Evolutionary conservation across 2,888 invertebrate species (phyloP), one percentile per base, ranked within the genome.

Genomic region (Scaptomyza caliginosa): DNA sequence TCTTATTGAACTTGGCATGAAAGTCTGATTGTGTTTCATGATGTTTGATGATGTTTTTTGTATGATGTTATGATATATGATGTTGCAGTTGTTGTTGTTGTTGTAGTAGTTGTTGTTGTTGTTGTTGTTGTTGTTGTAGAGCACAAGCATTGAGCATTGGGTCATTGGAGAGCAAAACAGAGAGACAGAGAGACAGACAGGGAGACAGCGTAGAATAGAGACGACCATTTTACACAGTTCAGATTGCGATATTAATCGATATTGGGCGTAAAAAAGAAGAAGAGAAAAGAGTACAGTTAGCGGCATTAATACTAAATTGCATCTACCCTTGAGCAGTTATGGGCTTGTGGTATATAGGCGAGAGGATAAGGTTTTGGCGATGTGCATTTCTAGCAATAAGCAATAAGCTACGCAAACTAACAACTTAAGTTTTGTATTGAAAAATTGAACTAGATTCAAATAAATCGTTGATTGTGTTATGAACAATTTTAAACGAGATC

Each of bases 1-100:
- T 90, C 71, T 76, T 85, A 88, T 90, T 90, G 71, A 85, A 90
- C 68, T 89, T 89, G 64, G 86, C 89, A 79, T 86, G 88, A 67
- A 88, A 87, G 74, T 86, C 90, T 89, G 68, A 21, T 16, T 34
- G 34, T 16, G n/a, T 36, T 39, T 30, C 23, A 30, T 67, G 70
- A 46, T 67, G 48, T 34, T 30, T 52, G 49, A 55, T 65, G 49
- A 52, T 38, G 11, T n/a, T 36, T 8, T 16, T 8, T 50, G 54
- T 46, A 16, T 57, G 30, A 57, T 32, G 26, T 24, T 24, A 17
- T 49, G 40, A 52, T 49, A 48, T 57, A 48, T 60, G 59, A 60
- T n/a, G 49, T 55, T 40, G 38, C 21, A 28, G 43, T 13, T 43
- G 64, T 38, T 49, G 59, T 38, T 43, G 54, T 19, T 43, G 57